Evolutionary conservation across 2,113 vertebrate species (phyloP).

Genomic region (Elachura formosa): DNA sequence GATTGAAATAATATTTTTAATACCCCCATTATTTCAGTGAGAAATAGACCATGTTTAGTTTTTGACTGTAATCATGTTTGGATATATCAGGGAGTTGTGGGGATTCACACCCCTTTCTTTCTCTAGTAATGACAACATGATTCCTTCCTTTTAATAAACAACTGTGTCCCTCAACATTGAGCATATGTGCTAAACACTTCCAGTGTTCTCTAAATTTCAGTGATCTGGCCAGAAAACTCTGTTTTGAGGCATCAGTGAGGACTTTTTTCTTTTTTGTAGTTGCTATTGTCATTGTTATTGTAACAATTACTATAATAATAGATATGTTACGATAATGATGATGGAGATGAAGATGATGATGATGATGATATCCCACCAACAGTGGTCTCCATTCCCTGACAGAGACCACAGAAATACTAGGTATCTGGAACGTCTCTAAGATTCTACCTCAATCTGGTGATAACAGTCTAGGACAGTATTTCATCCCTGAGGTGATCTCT

Average conservation of each 20-base stretch:
- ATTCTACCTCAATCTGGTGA: neutral
- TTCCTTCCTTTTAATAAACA: neutral
- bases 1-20: neutral
- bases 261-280: neutral
- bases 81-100: neutral
- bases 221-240: neutral
- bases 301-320: neutral
- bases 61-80: neutral
- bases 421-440: neutral
- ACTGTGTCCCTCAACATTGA: neutral
- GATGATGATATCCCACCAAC: neutral
- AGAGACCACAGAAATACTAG: neutral
- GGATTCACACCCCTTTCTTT: neutral
- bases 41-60: neutral
- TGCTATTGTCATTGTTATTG: too few relatives aligned
- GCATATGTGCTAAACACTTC: neutral
- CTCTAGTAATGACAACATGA: neutral
- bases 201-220: neutral
- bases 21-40: neutral
- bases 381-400: constrained; percentile 41
- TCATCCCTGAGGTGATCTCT: neutral
- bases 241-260: neutral
- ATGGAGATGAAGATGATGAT: neutral
- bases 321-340: neutral
- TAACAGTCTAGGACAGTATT: neutral